These are phyloP conservation scores for Orbicella faveolata DNA, from an alignment of 64 coral and sea anemone species.

Conservation along the genomic window DNA sequence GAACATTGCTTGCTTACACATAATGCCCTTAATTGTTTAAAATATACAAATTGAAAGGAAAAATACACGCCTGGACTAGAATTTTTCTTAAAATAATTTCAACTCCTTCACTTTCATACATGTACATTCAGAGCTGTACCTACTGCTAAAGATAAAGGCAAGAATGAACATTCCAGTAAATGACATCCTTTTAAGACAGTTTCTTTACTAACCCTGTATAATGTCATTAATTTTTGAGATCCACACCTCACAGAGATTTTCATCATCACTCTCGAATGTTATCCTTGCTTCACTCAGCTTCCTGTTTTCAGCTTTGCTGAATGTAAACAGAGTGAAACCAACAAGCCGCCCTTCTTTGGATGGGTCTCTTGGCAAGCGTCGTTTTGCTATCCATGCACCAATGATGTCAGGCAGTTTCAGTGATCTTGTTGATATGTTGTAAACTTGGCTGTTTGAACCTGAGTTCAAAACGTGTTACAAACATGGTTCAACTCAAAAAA, in stretches of 20 bases:
- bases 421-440: constrained; percentile 42
- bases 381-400: constrained; percentile 78
- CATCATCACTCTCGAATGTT: constrained; percentile 66
- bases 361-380: constrained; percentile 8
- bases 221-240: constrained; percentile 61
- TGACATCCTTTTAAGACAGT: neutral
- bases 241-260: constrained; percentile 60
- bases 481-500: too few species aligned
- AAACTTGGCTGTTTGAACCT: neutral
- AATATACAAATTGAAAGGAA: too few species aligned
- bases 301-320: constrained; percentile 40
- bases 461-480: neutral
- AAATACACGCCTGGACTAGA: too few species aligned
- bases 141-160: too few species aligned
- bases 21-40: too few species aligned
- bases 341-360: constrained; percentile 35
- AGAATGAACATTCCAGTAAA: neutral
- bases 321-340: constrained; percentile 74
- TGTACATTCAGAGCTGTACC: too few species aligned
- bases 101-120: too few species aligned
- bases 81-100: too few species aligned
- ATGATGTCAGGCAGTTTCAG: constrained; percentile 55
- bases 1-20: too few species aligned
- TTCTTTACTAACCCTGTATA: constrained; percentile 46
- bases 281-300: constrained; percentile 54